Evolutionary conservation across 2,888 invertebrate species (phyloP).

Genomic region (Noctua comes): DNA sequence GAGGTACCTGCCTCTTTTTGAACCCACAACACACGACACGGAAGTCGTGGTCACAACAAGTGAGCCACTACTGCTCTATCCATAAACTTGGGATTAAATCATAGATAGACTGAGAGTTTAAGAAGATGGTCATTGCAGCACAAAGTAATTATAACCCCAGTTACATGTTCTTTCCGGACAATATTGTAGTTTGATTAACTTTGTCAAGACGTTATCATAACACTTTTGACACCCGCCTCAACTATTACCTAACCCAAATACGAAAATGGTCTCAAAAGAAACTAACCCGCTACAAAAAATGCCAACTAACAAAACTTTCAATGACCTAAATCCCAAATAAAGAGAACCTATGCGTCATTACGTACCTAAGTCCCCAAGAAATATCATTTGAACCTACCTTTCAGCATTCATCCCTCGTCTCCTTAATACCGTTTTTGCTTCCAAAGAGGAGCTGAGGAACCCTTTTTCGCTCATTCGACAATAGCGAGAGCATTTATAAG

Average conservation of each 20-base stretch:
- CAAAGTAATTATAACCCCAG: neutral
- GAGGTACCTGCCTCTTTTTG: neutral
- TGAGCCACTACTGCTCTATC: neutral
- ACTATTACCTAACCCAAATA: neutral
- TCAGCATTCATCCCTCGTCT: slow-evolving; percentile 13
- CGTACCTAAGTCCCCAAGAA: slow-evolving; percentile 17
- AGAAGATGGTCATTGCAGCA: neutral
- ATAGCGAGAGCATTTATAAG: slow-evolving; percentile 44
- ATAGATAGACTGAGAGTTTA: neutral
- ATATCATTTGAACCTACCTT: slow-evolving; percentile 21
- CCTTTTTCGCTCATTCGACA: slow-evolving; percentile 46
- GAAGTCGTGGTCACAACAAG: neutral
- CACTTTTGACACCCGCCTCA: neutral
- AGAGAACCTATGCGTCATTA: slow-evolving; percentile 29
- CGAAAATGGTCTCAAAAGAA: neutral
- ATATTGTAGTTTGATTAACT: neutral
- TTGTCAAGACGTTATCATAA: neutral
- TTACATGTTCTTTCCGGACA: neutral
- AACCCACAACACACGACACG: neutral
- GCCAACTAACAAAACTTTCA: neutral
- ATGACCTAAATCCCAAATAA: neutral
- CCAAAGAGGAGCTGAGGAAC: slow-evolving; percentile 27
- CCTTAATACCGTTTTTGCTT: slow-evolving; percentile 46
- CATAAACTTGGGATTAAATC: neutral
- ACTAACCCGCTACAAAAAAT: neutral